Percentiles rank a stretch among this genome's conserved stretches.
Evolutionary conservation across 2,888 invertebrate genomes (phyloP).

Genomic region (Rotaria socialis): DNA sequence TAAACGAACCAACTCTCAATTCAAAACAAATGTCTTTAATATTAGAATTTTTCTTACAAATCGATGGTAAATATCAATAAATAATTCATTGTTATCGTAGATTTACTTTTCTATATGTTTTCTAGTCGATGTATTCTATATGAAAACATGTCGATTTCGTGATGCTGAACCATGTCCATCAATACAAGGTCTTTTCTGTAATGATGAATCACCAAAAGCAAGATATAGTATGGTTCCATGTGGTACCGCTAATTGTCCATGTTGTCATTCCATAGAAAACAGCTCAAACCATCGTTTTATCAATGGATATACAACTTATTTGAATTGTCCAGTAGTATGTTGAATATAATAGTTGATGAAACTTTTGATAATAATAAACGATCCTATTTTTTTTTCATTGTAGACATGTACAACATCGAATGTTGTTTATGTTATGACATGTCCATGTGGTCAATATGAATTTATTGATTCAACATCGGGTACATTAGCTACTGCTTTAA

Average conservation of each 20-base stretch:
- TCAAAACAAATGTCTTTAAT: background rate
- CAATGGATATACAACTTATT: background rate
- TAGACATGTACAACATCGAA: constrained; percentile 15
- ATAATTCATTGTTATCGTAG: no score
- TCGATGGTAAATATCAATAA: background rate
- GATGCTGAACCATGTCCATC: no score
- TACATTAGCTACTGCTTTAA: background rate
- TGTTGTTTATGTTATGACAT: constrained; percentile 11
- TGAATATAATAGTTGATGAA: background rate
- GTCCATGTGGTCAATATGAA: constrained; percentile 14
- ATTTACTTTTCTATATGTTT: no score
- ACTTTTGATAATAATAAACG: no score
- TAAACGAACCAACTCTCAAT: background rate
- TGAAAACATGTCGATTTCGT: background rate
- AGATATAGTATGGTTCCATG: background rate
- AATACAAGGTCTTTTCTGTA: no score
- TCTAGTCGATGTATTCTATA: background rate
- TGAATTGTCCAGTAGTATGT: background rate
- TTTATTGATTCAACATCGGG: background rate
- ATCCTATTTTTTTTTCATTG: background rate
- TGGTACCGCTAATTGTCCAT: background rate
- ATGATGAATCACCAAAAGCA: background rate
- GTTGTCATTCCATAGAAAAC: background rate
- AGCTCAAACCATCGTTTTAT: background rate
- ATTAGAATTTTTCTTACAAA: constrained; percentile 12